Evolutionary conservation across 1,140 invertebrate genomes (phyloP).

Genomic region (Drosophila fuyamai): DNA sequence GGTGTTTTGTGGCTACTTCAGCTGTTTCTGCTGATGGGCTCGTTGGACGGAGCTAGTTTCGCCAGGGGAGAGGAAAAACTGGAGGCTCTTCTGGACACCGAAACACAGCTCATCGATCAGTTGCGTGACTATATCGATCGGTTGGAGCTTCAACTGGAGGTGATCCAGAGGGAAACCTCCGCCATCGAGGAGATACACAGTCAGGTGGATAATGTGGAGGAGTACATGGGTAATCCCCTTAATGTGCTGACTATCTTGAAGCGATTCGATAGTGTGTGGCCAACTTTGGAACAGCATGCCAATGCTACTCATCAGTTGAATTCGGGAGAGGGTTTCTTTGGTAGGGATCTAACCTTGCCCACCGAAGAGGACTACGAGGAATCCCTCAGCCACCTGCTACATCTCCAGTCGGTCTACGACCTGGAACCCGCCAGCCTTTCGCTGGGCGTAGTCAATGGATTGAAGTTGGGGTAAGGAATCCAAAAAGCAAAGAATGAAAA

Average conservation of each 20-base stretch:
- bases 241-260: slow-evolving; percentile 98
- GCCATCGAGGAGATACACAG: slow-evolving; percentile 89
- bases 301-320: slow-evolving; percentile 27
- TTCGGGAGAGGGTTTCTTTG: background rate
- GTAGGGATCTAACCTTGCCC: slow-evolving; percentile 33
- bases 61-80: slow-evolving; percentile 41
- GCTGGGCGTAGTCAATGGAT: slow-evolving; percentile 67
- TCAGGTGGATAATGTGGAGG: slow-evolving; percentile 90
- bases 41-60: slow-evolving; percentile 11
- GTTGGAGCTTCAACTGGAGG: slow-evolving; percentile 42
- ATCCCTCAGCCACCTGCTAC: slow-evolving; percentile 59
- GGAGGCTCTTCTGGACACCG: slow-evolving; percentile 44
- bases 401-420: slow-evolving; percentile 71
- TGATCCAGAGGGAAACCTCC: slow-evolving; percentile 39
- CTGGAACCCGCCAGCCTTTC: slow-evolving; percentile 62
- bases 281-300: slow-evolving; percentile 71
- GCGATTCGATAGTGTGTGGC: slow-evolving; percentile 95
- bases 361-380: slow-evolving; percentile 72
- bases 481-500: background rate
- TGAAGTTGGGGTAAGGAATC: slow-evolving; percentile 70
- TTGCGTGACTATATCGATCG: slow-evolving; percentile 58
- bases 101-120: slow-evolving; percentile 53
- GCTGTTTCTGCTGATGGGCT: slow-evolving; percentile 18
- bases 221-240: slow-evolving; percentile 96
- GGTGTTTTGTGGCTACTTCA: slow-evolving; percentile 47